Evolutionary conservation across 2,797 vertebrate genomes (phyloP), one percentile per base, ranked within the genome.

Genomic region (Diplodus sargus): DNA sequence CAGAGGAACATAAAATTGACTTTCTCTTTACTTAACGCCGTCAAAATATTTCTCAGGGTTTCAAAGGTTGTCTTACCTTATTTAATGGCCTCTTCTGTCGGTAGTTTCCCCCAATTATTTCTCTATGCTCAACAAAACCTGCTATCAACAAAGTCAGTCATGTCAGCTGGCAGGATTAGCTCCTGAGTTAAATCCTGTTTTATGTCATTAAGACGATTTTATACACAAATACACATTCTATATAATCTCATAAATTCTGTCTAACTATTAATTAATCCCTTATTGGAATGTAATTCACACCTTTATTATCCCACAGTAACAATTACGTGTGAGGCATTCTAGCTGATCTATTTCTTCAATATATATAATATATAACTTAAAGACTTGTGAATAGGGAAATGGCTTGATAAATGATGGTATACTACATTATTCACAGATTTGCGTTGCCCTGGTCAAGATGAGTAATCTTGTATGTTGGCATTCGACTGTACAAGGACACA

Each of bases 11-110:
- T 73, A 39, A 30, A 20, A 65, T 65, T 3, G 34, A 23, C 39
- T 53, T 56, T 49, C 68, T 75, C 4, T 51, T 74, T 82, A 75
- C 59, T 39, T 83, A 72, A 82, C 34, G 65, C 17, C 52, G 20
- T 63, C 52, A 72, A 74, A 72, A 80, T 76, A 60, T 79, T 75
- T 60, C 34, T 63, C 3, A 59, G 77, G 45, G 42, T 62, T 70
- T n/a, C 52, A 70, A 17, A 56, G 23, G 13, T 47, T 0, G 23
- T 58, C 89, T 88, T 86, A 91, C 89, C 87, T 88, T 63, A 59
- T 68, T 57, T 18, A 49, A 59, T 57, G 52, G 67, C 52, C 64
- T 82, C 66, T 57, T 80, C 57, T 45, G 62, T 23, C 43, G 11
- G 53, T 59, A 17, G 18, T 15, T 7, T 34, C 69, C 17, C 34